These are phyloP conservation scores for Proteles cristata DNA, from an alignment of 2,113 vertebrate species.

Conservation along the genomic window DNA sequence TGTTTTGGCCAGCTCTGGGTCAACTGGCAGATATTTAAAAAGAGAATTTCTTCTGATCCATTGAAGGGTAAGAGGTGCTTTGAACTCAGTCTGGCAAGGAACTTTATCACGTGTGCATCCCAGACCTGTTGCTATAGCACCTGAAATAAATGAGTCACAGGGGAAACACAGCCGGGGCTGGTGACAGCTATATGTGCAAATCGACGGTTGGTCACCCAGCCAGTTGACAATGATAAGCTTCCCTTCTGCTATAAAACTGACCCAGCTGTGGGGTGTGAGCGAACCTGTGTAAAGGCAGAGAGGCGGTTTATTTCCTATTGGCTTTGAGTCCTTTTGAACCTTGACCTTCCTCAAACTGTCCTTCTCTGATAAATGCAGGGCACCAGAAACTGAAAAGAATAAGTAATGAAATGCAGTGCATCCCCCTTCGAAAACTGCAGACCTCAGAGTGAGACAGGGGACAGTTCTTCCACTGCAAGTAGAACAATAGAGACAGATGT, in stretches of 20 bases:
- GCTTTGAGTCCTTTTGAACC: constrained; percentile 74
- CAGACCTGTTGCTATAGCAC: constrained; percentile 70
- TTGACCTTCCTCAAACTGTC: constrained; percentile 79
- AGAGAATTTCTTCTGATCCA: constrained; percentile 28
- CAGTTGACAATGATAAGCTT: constrained; percentile 76
- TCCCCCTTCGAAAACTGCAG: constrained; percentile 77
- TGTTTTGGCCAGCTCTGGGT: background rate
- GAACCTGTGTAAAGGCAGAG: constrained; percentile 75
- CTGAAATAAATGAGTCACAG: constrained; percentile 72
- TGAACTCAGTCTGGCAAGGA: constrained; percentile 65
- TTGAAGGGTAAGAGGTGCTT: constrained; percentile 2
- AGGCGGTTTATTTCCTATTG: constrained; percentile 76
- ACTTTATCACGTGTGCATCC: constrained; percentile 55
- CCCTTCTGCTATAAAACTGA: constrained; percentile 74
- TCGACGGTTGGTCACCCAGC: constrained; percentile 65
- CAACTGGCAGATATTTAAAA: constrained; percentile 8
- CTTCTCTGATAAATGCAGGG: constrained; percentile 83
- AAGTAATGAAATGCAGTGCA: constrained; percentile 75
- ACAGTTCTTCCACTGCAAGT: constrained; percentile 54
- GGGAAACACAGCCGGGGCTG: constrained; percentile 34
- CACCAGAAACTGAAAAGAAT: constrained; percentile 67
- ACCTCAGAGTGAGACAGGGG: constrained; percentile 71
- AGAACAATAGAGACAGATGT: constrained; percentile 61
- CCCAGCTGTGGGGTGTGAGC: constrained; percentile 79
- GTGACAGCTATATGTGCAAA: constrained; percentile 41